Base-by-base conservation (phyloP, 2,797 vertebrate genomes). In the Rhinophrynus dorsalis region DNA sequence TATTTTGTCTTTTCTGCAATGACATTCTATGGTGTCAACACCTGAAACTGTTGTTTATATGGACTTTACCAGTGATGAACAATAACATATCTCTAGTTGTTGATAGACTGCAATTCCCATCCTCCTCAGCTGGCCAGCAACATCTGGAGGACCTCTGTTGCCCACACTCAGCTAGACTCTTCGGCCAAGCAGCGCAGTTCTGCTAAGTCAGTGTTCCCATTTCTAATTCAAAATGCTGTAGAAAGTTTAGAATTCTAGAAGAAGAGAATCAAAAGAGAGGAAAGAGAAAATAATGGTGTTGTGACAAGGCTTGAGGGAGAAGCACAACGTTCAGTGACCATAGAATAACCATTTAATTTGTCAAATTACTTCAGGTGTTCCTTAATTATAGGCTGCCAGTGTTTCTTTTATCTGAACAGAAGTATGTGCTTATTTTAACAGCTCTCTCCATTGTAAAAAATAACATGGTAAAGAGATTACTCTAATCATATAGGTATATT, bases 241-340 rank as follows among this genome's bases (percentile, higher is more conserved):
- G 5, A 59, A 21, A 15, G 23, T 44, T 44, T 44, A 8, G 26
- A 60, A 60, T 29, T 38, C 13, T n/a, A 10, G n/a, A 18, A 9
- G 38, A 18, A 12, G 23, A 18, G 44, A 18, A 29, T 3, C 12
- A 27, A 26, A n/a, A 26, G 66, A 35, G 12, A 18, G 5, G 21
- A 57, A 58, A 60, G 58, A 37, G 32, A 42, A 29, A 33, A 44
- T n/a, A n/a, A n/a, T n/a, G n/a, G 27, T 60, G 52, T 73, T 66
- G 62, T 67, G 56, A 66, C 61, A 66, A 66, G 61, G 38, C 45
- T 24, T 45, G 54, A 26, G 47, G 52, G 54, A 73, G 45, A 11
- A 44, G 37, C 35, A 11, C 62, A 54, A 37, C 21, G 55, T 64
- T 62, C 62, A 67, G 60, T 67, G 70, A 73, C 70, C 70, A 58